These are phyloP conservation scores for Azorinus chamasolen DNA, from an alignment of 2,888 invertebrate species.

Conservation along the genomic window DNA sequence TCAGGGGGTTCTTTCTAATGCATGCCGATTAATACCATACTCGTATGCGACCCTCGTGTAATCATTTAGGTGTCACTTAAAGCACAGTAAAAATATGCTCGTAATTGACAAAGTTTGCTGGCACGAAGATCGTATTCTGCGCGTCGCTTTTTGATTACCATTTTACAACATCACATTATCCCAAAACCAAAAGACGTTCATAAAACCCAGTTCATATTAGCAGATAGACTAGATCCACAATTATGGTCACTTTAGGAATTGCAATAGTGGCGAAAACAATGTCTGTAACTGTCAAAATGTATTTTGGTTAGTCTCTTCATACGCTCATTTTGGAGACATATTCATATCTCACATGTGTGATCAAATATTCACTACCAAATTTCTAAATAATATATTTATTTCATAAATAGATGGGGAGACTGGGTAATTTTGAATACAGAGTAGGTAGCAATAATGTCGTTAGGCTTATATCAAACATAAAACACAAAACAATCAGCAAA, in stretches of 20 bases:
- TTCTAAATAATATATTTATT: no score
- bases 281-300: slow-evolving; percentile 42
- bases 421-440: no score
- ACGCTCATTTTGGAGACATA: no score
- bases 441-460: no score
- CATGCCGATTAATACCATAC: slow-evolving; percentile 60
- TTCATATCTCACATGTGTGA: no score
- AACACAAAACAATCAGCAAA: no score
- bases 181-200: slow-evolving; percentile 22
- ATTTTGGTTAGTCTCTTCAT: slow-evolving; percentile 20
- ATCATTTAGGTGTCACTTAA: slow-evolving; percentile 49
- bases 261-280: slow-evolving; percentile 44
- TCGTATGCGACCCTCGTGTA: slow-evolving; percentile 62
- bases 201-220: slow-evolving; percentile 18
- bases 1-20: slow-evolving; percentile 59
- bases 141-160: slow-evolving; percentile 56
- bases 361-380: no score
- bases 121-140: slow-evolving; percentile 52
- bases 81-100: slow-evolving; percentile 51
- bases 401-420: no score
- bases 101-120: slow-evolving; percentile 62
- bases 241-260: slow-evolving; percentile 48
- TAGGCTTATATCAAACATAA: no score
- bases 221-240: slow-evolving; percentile 6
- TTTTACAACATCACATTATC: slow-evolving; percentile 50